A percentile compares a stretch with the other conserved stretches of the same genome.
These are phyloP conservation scores for Pteria penguin DNA, from an alignment of 2,888 invertebrate species.

Conservation along the genomic window DNA sequence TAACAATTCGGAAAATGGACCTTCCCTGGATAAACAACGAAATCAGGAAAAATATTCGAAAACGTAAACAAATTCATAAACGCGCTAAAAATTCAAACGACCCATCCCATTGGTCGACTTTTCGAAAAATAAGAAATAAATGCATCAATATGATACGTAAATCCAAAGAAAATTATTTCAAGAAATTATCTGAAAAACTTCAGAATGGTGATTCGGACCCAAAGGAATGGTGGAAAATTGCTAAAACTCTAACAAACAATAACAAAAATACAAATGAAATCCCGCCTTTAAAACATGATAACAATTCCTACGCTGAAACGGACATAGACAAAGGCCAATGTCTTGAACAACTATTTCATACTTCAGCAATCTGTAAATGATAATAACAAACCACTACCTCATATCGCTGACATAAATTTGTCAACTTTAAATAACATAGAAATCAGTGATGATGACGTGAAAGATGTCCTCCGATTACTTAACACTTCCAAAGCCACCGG, in stretches of 20 bases:
- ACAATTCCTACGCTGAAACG: neutral
- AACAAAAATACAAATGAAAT: neutral
- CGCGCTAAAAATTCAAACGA: neutral
- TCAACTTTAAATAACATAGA: neutral
- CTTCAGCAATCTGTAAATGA: conserved; percentile 3
- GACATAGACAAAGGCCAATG: neutral
- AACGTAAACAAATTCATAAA: neutral
- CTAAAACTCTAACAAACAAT: neutral
- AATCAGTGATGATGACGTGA: conserved; percentile 2
- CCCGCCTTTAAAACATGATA: neutral
- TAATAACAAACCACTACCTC: neutral
- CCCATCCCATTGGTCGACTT: neutral
- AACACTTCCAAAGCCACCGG: neutral
- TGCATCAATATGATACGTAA: conserved; percentile 6
- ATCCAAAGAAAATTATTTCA: neutral
- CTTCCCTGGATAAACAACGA: neutral
- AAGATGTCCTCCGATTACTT: neutral
- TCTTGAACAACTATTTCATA: conserved; percentile 9
- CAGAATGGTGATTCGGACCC: neutral
- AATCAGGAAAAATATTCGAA: neutral
- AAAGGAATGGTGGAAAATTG: neutral
- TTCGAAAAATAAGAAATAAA: neutral
- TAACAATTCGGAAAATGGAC: neutral
- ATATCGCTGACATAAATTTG: neutral
- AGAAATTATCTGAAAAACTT: neutral